Evolutionary conservation across 2,797 vertebrate species (phyloP).

Genomic region (Meriones psammophilus): DNA sequence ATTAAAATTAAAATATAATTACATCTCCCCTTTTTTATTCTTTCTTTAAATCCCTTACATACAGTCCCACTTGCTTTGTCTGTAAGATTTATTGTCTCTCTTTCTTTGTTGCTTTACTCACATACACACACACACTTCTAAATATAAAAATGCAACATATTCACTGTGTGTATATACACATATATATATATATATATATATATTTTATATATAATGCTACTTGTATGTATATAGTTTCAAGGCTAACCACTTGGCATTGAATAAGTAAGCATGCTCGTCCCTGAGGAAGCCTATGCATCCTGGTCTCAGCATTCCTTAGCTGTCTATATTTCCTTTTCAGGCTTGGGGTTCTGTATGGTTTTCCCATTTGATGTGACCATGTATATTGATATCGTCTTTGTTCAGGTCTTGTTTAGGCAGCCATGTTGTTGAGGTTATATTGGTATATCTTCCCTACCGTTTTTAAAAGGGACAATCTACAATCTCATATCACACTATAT

Average conservation of each 20-base stretch:
- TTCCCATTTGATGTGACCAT: background rate
- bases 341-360: background rate
- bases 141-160: background rate
- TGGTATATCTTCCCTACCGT: background rate
- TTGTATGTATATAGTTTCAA: background rate
- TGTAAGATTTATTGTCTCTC: background rate
- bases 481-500: background rate
- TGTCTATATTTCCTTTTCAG: background rate
- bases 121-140: background rate
- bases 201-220: too few relatives aligned
- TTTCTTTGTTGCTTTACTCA: background rate
- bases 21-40: too few relatives aligned
- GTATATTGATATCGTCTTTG: background rate
- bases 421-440: background rate
- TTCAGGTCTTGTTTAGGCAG: background rate
- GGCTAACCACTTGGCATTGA: background rate
- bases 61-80: background rate
- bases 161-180: too few relatives aligned
- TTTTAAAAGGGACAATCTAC: background rate
- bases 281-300: too few relatives aligned
- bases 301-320: background rate
- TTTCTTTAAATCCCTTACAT: background rate
- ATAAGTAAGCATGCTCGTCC: too few relatives aligned
- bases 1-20: background rate
- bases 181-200: background rate